Evolutionary conservation across 2,113 vertebrate genomes (phyloP).

Genomic region (Guaruba guarouba): DNA sequence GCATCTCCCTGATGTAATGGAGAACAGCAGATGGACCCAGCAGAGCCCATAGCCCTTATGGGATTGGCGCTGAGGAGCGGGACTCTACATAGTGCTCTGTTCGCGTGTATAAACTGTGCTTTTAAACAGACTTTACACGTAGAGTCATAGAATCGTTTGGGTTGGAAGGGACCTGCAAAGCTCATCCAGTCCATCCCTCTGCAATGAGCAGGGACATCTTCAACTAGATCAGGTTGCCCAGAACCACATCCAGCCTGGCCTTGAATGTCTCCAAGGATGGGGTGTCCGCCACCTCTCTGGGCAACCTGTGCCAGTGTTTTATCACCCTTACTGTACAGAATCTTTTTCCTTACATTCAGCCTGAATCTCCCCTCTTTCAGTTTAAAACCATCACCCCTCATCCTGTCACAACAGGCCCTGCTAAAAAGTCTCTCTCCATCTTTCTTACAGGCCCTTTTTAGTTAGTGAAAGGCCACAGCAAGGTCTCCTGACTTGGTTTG

Average conservation of each 20-base stretch:
- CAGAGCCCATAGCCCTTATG: fast-evolving
- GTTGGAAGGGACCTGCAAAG: background rate
- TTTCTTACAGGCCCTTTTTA: background rate
- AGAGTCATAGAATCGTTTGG: background rate
- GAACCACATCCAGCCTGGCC: background rate
- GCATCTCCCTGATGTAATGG: background rate
- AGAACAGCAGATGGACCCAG: background rate
- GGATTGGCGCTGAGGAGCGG: fast-evolving
- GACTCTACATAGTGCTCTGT: background rate
- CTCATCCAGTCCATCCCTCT: background rate
- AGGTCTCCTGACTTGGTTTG: background rate
- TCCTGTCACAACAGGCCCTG: background rate
- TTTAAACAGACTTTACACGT: background rate
- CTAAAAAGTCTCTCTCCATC: background rate
- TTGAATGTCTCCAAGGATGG: background rate
- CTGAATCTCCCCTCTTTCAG: background rate
- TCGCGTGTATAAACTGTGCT: fast-evolving
- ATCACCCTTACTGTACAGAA: background rate
- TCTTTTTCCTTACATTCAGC: background rate
- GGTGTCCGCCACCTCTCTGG: background rate
- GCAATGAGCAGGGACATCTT: background rate
- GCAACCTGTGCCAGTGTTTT: background rate
- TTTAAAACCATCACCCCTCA: background rate
- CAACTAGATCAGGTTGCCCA: background rate
- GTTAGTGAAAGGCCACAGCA: background rate